These are phyloP conservation scores for Trachelus troglodyta DNA, from an alignment of 2,888 invertebrate species.

Conservation along the genomic window DNA sequence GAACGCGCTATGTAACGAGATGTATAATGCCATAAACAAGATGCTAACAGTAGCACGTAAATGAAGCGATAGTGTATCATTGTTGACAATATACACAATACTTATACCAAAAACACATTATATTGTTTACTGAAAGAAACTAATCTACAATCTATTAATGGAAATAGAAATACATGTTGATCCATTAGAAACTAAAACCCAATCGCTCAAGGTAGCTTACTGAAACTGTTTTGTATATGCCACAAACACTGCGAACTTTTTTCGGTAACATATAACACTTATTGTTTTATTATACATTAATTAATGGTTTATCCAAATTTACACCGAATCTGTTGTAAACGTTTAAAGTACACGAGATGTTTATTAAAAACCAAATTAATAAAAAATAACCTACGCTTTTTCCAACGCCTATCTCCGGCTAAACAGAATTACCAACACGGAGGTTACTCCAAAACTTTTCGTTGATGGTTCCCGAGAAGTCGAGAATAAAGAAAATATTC, in stretches of 20 bases:
- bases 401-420: background rate
- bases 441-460: background rate
- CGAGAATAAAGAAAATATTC: background rate
- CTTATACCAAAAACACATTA: background rate
- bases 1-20: background rate
- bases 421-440: background rate
- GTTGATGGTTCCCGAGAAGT: background rate
- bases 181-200: background rate
- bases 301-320: background rate
- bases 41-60: background rate
- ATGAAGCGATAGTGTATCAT: background rate
- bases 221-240: background rate
- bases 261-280: background rate
- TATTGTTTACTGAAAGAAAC: background rate
- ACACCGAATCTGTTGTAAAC: background rate
- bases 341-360: background rate
- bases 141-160: background rate
- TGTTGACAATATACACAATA: background rate
- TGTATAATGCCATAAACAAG: background rate
- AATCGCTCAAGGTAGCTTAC: background rate
- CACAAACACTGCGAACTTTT: background rate
- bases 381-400: constrained; percentile 8
- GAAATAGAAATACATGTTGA: background rate
- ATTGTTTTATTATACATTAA: background rate
- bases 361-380: background rate